phyloP scores from a whole-genome alignment of 2,797 vertebrate genomes.

The Crypturellus tataupa region DNA sequence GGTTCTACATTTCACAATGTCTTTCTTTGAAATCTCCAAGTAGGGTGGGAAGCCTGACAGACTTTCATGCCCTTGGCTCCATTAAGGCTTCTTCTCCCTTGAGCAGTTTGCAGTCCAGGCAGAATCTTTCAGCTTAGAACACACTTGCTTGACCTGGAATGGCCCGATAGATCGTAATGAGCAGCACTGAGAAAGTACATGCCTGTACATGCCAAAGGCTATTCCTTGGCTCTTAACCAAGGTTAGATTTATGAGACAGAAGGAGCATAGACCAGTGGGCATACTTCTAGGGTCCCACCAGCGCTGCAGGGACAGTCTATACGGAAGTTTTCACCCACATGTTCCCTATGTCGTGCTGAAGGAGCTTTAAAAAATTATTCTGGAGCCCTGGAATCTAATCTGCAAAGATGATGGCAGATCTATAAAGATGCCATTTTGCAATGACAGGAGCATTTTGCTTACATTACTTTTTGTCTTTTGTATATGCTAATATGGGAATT shows the following conservation, averaged over 20 bases:
- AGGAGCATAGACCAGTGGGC: neutral
- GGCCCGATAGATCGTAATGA: neutral
- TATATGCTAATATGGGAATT: neutral
- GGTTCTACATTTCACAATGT: neutral
- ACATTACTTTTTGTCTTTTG: neutral
- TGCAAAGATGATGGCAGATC: neutral
- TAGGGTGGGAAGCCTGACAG: neutral
- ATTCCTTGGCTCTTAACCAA: neutral
- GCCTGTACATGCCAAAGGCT: no score
- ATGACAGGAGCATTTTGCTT: neutral
- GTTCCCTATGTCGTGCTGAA: neutral
- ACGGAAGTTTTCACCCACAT: neutral
- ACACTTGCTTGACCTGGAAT: neutral
- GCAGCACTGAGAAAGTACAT: rapidly evolving
- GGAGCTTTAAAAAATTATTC: neutral
- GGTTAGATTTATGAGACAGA: neutral
- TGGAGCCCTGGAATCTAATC: neutral
- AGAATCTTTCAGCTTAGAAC: neutral
- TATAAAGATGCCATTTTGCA: neutral
- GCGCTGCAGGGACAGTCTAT: neutral
- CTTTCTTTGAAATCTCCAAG: neutral
- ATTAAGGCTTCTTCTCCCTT: neutral
- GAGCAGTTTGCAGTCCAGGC: neutral
- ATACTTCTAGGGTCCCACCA: neutral
- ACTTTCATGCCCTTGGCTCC: neutral